Evolutionary conservation across 2,888 invertebrate genomes (phyloP), one percentile per base, ranked within the genome.

Genomic region (Baccha elongata): DNA sequence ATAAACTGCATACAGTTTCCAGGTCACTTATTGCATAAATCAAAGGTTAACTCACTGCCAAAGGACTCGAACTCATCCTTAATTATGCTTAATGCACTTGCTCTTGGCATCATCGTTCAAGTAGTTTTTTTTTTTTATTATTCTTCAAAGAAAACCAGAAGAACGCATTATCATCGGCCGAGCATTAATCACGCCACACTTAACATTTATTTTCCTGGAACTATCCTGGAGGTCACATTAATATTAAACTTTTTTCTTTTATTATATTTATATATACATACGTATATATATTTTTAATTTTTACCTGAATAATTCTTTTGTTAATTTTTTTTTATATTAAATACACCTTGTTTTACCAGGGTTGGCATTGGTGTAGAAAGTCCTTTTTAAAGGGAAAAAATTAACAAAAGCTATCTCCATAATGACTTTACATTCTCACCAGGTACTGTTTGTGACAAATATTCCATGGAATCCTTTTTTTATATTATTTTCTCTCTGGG

Each of bases 151-250:
- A 55, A 48, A 53, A 7, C 26, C 11, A 55, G 40, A 26, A 48
- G 19, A 58, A 52, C 50, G 60, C 58, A 75, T 75, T 81, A 67
- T 75, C 71, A 71, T 75, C 75, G 62, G 44, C 65, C 53, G 53
- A 62, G 60, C 81, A 75, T 71, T 81, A 81, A 75, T 81, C 71
- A 75, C 75, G 67, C 67, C 75, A 35, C 65, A 75, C 81, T 81
- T 75, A 72, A 75, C 75, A 65, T 71, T 60, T 29, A 65, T 58
- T 65, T 21, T 53, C n/a, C 50, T 40, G 48, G 44, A 40, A 69
- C 52, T 69, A 50, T 71, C 69, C 74, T 71, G 2, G 60, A 60
- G 78, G 72, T 44, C 50, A 37, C 60, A 75, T 81, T 71, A 81
- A 71, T 81, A 52, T 71, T 60, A 75, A 81, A 81, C 58, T 74